Conservation (phyloP, 1,140 invertebrate species). For the Aculops lycopersici region DNA sequence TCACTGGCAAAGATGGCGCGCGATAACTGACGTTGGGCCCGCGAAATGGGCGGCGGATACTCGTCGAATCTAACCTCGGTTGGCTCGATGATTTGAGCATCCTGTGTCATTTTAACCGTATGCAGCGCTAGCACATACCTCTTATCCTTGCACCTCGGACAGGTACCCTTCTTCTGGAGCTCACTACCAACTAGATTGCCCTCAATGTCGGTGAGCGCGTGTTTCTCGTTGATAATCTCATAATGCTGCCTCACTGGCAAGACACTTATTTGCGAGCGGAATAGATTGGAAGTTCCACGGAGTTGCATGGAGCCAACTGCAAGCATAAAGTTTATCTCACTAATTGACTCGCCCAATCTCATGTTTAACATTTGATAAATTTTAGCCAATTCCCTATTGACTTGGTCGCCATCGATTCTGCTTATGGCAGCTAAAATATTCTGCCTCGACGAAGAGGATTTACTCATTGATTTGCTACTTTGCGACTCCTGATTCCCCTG, state of each 20-base stretch:
- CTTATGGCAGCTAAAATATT: neutral
- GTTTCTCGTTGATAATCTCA: neutral
- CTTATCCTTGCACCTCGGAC: constrained; percentile 7
- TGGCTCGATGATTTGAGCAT: neutral
- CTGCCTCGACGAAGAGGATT: neutral
- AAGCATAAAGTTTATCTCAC: neutral
- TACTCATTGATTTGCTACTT: no score
- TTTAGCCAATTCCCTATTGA: neutral
- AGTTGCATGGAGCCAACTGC: constrained; percentile 3
- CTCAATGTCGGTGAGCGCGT: neutral
- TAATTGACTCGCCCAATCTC: neutral
- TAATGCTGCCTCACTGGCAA: neutral
- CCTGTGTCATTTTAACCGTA: constrained; percentile 1
- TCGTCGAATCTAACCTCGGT: neutral
- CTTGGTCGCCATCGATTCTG: neutral
- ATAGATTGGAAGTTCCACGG: constrained; percentile 2
- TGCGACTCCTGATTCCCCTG: no score
- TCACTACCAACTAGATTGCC: neutral
- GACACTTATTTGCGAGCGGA: neutral
- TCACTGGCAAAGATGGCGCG: neutral
- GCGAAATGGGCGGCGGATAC: neutral
- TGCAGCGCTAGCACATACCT: constrained; percentile 6
- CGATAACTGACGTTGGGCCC: neutral
- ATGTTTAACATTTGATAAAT: neutral
- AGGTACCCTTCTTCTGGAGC: constrained; percentile 2